Base-by-base conservation (phyloP, 2,888 invertebrate species). In the Chloroclysta siterata region DNA sequence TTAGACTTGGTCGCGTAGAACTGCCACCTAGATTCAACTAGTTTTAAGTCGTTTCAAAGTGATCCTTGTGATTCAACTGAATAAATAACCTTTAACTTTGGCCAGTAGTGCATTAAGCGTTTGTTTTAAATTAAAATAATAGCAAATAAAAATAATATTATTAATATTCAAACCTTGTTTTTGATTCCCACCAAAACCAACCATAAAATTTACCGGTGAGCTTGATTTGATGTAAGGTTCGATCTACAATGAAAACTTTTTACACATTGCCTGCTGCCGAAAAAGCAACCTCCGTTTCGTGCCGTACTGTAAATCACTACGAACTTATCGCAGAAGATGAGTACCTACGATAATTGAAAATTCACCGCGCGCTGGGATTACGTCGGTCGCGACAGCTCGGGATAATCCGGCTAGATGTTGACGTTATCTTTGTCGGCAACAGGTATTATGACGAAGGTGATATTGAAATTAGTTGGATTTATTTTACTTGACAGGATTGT, bases 301-400 rank as follows among this genome's bases (percentile, higher is more conserved):
- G 58, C 39, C 8, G 60, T 47, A 52, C 41, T 63, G 57, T 78
- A 81, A 81, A 80, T 77, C 78, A 76, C 74, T 68, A 71, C 71
- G 73, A 75, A 72, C 75, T 76, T 78, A 78, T 76, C 73, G 68
- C 69, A 65, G 70, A 72, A 74, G 78, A 80, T 75, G 79, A 80
- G 77, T 75, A 72, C 70, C 68, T 74, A 72, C 69, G 75, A 82
- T 85, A 84, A 84, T 85, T 83, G 83, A 82, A 84, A 81, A 82
- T 82, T 82, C 76, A 72, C 65, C 72, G 67, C 69, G 72, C 74
- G 73, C 69, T 68, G 75, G 71, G 75, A 77, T 79, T 74, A 73
- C 71, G 75, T 46, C 48, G 57, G 60, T 53, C 69, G 69, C 72
- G 69, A 76, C 76, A 72, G 76, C 53, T 53, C 48, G 70, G 69